Evolutionary conservation across 1,140 invertebrate species (phyloP).

Genomic region (Doryteuthis pealeii): DNA sequence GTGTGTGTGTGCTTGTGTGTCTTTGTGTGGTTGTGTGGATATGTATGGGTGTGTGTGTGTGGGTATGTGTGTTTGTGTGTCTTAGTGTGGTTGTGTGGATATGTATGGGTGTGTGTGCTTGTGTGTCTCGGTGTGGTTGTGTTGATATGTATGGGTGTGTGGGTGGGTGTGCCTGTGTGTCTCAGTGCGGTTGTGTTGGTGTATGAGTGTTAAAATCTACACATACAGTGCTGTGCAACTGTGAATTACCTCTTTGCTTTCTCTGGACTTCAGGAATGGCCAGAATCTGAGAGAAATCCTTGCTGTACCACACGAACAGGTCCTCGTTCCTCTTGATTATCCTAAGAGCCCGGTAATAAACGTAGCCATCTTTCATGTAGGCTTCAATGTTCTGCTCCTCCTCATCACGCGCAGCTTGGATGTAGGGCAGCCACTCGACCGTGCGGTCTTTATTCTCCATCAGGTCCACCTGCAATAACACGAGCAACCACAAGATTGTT

Average conservation of each 20-base stretch:
- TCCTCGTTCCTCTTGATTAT: slow-evolving; percentile 54
- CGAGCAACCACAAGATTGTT: neutral
- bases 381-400: slow-evolving; percentile 62
- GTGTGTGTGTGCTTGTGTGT: too few species aligned
- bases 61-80: too few species aligned
- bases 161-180: neutral
- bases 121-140: too few species aligned
- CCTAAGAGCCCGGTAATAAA: slow-evolving; percentile 57
- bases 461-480: slow-evolving; percentile 43
- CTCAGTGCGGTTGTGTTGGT: neutral
- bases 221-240: neutral
- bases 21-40: too few species aligned
- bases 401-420: slow-evolving; percentile 52
- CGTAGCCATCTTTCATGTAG: slow-evolving; percentile 53
- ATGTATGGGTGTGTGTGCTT: too few species aligned
- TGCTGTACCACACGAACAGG: slow-evolving; percentile 61
- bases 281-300: slow-evolving; percentile 55
- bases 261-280: slow-evolving; percentile 50
- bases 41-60: too few species aligned
- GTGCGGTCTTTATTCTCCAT: slow-evolving; percentile 30
- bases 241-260: slow-evolving; percentile 13
- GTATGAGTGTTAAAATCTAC: neutral
- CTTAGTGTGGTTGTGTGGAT: too few species aligned
- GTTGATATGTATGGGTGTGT: neutral
- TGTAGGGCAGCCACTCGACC: slow-evolving; percentile 54